These are phyloP conservation scores for Fratercula arctica DNA, from an alignment of 2,797 vertebrate genomes.

Conservation along the genomic window DNA sequence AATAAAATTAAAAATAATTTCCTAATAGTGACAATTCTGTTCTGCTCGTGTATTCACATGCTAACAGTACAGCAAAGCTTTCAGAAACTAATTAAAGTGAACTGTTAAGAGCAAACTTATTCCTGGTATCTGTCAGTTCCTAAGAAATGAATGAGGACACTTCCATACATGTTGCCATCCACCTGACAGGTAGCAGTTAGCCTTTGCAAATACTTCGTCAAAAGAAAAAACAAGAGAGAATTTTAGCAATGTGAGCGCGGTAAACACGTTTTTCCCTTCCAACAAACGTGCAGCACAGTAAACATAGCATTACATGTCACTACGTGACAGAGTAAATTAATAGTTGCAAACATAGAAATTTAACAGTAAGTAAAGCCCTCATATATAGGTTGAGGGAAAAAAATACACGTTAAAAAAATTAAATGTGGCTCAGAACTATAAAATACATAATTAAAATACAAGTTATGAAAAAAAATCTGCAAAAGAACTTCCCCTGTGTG, in stretches of 20 bases:
- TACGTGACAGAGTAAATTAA: not conserved
- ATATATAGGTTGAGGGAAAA: not conserved
- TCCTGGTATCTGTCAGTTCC: not conserved
- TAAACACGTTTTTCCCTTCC: not conserved
- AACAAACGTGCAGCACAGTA: not conserved
- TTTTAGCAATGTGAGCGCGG: accelerated
- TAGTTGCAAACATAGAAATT: not conserved
- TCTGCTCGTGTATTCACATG: not conserved
- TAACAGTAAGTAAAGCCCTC: not conserved
- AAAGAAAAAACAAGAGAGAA: not conserved
- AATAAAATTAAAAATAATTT: not conserved
- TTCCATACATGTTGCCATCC: not conserved
- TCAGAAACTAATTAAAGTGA: not conserved
- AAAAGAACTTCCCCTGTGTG: not conserved
- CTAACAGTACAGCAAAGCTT: not conserved
- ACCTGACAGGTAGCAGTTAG: not conserved
- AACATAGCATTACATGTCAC: accelerated
- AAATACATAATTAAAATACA: not conserved
- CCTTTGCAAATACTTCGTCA: not conserved
- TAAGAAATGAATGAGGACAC: not conserved
- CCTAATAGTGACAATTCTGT: not conserved
- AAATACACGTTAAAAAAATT: not conserved
- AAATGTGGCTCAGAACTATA: not conserved
- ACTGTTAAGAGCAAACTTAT: not conserved
- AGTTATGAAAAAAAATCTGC: not conserved